Percentiles rank a stretch among this genome's conserved stretches.
Conservation (phyloP, 2,797 vertebrate genomes). For the Lepus townsendii region DNA sequence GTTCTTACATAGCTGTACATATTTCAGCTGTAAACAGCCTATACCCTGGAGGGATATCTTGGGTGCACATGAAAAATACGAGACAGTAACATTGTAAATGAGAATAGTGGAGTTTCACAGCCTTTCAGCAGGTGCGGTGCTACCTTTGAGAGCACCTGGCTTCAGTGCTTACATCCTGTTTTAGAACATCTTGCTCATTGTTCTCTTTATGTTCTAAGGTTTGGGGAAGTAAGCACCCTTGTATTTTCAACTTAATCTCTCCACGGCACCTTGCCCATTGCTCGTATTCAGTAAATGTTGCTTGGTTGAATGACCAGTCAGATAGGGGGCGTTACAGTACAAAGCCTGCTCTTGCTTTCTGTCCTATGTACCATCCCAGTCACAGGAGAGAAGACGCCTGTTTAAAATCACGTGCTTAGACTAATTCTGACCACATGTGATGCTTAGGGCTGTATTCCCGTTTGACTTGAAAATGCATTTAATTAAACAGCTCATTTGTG, state of each 20-base stretch:
- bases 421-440: neutral
- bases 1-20: neutral
- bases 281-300: neutral
- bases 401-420: neutral
- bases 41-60: rapidly evolving
- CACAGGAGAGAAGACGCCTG: neutral
- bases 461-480: conserved; percentile 8
- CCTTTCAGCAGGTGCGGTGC: neutral
- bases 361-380: neutral
- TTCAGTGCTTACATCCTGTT: rapidly evolving
- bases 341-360: neutral
- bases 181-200: rapidly evolving
- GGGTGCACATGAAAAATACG: neutral
- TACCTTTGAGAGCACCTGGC: too few species aligned
- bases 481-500: neutral
- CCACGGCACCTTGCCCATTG: rapidly evolving
- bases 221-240: neutral
- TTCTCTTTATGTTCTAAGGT: rapidly evolving
- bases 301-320: too few species aligned
- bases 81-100: rapidly evolving
- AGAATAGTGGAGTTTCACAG: rapidly evolving
- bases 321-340: rapidly evolving
- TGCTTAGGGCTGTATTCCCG: neutral
- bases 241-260: neutral
- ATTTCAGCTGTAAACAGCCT: neutral